phyloP scores from a whole-genome alignment of 2,113 vertebrate species.

The Bombycilla garrulus region DNA sequence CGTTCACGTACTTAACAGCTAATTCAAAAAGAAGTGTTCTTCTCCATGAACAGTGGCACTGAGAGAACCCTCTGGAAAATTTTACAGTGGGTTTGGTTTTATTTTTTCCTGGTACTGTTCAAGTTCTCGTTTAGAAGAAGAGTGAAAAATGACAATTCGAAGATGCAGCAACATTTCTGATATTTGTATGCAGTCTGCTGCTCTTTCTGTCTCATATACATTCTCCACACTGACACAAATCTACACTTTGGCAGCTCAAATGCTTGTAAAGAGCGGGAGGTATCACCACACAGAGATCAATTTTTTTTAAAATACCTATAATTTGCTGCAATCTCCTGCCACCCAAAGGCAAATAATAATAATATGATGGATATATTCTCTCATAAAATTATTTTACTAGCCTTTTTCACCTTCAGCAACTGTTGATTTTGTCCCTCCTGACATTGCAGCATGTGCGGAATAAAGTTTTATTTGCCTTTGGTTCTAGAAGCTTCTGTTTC shows the following conservation, averaged over 20 bases:
- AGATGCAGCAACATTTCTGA: neutral
- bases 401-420: neutral
- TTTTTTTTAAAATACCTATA: neutral
- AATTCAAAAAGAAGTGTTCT: neutral
- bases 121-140: neutral
- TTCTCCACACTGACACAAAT: conserved; percentile 10
- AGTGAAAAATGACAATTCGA: neutral
- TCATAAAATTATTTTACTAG: neutral
- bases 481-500: neutral
- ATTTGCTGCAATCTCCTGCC: neutral
- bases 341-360: conserved; percentile 21
- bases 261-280: conserved; percentile 1
- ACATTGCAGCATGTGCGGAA: neutral
- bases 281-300: neutral
- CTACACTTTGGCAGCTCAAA: conserved; percentile 4
- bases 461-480: neutral
- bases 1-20: neutral
- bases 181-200: conserved; percentile 29
- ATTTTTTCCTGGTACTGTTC: neutral
- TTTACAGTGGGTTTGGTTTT: neutral
- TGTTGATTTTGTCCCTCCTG: neutral
- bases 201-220: neutral
- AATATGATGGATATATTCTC: neutral
- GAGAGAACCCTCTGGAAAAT: neutral
- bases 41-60: neutral